These are phyloP conservation scores for Eumacrocentrus americanus DNA, from an alignment of 2,888 invertebrate species.

Conservation along the genomic window DNA sequence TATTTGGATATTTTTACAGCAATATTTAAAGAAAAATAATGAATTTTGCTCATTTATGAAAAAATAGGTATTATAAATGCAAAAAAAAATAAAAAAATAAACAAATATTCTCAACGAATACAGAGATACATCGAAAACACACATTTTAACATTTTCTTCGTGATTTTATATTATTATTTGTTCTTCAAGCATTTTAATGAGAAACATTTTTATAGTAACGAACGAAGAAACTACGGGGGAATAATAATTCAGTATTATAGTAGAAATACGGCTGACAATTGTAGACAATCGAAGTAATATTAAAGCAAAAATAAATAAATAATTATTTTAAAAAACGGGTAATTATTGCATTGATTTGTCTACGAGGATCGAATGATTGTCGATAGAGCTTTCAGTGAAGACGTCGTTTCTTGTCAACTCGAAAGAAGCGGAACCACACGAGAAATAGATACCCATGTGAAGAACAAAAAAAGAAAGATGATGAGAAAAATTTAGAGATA, in stretches of 20 bases:
- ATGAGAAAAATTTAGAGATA: constrained; percentile 21
- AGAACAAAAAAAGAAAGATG: constrained; percentile 20
- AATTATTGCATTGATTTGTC: constrained; percentile 21
- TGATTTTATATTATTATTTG: too few species aligned
- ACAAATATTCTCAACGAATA: not conserved
- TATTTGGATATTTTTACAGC: too few species aligned
- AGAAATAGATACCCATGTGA: constrained; percentile 5
- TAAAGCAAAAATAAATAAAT: constrained; percentile 4
- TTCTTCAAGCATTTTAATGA: not conserved
- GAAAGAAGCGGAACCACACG: not conserved
- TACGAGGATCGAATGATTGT: constrained; percentile 20
- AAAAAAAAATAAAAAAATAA: not conserved
- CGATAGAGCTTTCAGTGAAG: not conserved
- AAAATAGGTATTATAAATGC: constrained; percentile 30
- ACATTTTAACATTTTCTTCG: not conserved
- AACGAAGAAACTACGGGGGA: not conserved
- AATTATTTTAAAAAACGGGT: not conserved
- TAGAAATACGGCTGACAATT: too few species aligned
- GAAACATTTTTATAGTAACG: not conserved
- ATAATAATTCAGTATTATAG: not conserved
- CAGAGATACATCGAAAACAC: not conserved
- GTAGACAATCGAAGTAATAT: constrained; percentile 15
- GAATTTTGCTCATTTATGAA: too few species aligned
- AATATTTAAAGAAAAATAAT: too few species aligned
- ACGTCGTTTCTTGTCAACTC: constrained; percentile 7